phyloP scores from a whole-genome alignment of 1,140 invertebrate genomes.

The Drosophila bipectinata region DNA sequence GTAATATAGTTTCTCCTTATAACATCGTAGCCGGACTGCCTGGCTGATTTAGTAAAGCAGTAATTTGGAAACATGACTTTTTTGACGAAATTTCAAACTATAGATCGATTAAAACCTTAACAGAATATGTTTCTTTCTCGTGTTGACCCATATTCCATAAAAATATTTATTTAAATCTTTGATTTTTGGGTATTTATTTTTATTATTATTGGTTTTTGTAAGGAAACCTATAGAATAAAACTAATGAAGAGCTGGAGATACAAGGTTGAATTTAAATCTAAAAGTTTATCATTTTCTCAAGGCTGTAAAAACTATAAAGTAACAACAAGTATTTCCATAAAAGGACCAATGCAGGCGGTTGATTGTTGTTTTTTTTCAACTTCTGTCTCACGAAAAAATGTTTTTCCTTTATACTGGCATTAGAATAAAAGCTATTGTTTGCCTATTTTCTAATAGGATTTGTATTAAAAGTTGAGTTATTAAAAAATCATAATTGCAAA shows the following conservation, averaged over 20 bases:
- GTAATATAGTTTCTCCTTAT: conserved; percentile 10
- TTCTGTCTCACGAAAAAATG: background rate
- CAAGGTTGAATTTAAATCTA: too few species aligned
- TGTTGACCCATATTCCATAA: background rate
- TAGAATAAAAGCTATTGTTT: conserved; percentile 2
- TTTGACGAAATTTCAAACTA: conserved; percentile 16
- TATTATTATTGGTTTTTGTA: too few species aligned
- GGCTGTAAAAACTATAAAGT: too few species aligned
- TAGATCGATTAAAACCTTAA: conserved; percentile 18
- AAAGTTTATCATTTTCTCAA: too few species aligned
- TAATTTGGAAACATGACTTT: conserved; percentile 69
- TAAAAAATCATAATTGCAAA: conserved; percentile 58
- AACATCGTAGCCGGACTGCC: conserved; percentile 40
- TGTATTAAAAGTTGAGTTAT: conserved; percentile 65
- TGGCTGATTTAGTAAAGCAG: conserved; percentile 50
- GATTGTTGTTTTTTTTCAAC: background rate
- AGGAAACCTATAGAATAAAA: too few species aligned
- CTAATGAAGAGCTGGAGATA: too few species aligned
- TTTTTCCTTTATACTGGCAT: background rate
- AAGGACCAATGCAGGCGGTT: too few species aligned
- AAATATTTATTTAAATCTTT: too few species aligned
- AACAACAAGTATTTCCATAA: background rate
- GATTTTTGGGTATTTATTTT: too few species aligned
- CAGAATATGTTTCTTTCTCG: background rate
- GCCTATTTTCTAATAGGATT: conserved; percentile 37